Evolutionary conservation across 2,888 invertebrate species (phyloP).

Genomic region (Meiosimyza platycephala): DNA sequence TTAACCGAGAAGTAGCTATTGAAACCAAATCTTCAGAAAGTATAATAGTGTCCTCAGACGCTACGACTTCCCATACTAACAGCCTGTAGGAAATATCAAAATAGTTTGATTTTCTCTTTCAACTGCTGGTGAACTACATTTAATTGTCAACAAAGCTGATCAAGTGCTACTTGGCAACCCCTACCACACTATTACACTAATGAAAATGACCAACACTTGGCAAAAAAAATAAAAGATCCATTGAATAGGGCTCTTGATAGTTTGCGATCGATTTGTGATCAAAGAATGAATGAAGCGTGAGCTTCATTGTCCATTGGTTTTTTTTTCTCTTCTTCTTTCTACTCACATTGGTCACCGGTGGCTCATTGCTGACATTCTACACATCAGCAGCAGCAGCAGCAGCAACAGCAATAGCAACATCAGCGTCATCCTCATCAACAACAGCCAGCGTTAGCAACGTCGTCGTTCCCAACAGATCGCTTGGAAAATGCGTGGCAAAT

Average conservation of each 20-base stretch:
- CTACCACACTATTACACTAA: too few species aligned
- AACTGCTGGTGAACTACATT: too few species aligned
- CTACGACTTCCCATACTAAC: too few species aligned
- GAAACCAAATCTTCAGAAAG: too few species aligned
- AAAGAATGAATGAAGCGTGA: conserved; percentile 41
- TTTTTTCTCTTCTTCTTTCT: background rate
- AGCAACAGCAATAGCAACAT: conserved; percentile 17
- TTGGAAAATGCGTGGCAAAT: conserved; percentile 49
- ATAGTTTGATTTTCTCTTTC: too few species aligned
- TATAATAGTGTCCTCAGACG: too few species aligned
- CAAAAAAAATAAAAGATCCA: too few species aligned
- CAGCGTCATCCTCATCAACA: conserved; percentile 36
- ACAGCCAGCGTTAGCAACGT: conserved; percentile 35
- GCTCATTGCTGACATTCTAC: conserved; percentile 17
- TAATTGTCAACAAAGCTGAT: too few species aligned
- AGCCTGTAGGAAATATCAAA: too few species aligned
- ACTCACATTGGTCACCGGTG: background rate
- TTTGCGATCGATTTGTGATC: conserved; percentile 40
- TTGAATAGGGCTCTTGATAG: background rate
- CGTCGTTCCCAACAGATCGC: background rate
- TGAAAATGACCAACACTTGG: too few species aligned
- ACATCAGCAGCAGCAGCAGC: conserved; percentile 26
- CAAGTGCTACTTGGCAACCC: too few species aligned
- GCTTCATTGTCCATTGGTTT: conserved; percentile 44
- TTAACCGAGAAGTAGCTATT: too few species aligned